Base-by-base conservation (phyloP, 2,113 vertebrate species). In the Noctilio leporinus region DNA sequence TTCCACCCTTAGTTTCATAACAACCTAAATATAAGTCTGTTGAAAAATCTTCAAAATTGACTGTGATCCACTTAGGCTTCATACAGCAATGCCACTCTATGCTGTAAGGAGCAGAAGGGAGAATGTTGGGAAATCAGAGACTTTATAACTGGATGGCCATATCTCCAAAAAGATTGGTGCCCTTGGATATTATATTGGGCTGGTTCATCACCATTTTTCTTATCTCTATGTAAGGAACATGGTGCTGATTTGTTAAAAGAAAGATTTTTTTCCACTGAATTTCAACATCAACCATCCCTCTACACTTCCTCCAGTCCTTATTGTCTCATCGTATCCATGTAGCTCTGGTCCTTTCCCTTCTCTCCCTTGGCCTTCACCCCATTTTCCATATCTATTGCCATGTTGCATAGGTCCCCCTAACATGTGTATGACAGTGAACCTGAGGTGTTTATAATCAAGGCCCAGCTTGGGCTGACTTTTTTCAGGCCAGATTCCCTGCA, bases 11-110 rank as follows among this genome's bases (percentile, higher is more conserved):
- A 14, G 57, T 87, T 95, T 84, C 38, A 83, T 65, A 93, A 64
- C 33, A 69, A 10, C 35, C 40, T 26, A 65, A 10, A 86, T 17
- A 26, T 47, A 94, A 95, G 83, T 24, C 1, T 55, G 89, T 91
- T 87, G 89, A 86, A 76, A 96, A 84, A 96, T 57, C 65, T 62
- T 92, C 75, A 57, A 89, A 95, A 77, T 86, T 65, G 87, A 69
- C 26, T 92, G 90, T n/a, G 17, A 35, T 87, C 81, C 65, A 72
- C 38, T 81, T 65, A 47, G 43, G 57, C 69, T 93, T 84, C 53
- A 67, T 92, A 84, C 89, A 95, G 92, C 53, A 55, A 9, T 1
- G 15, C 81, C 65, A 22, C 14, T 76, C 30, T 40, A 20, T 15
- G 10, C 35, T 64, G 28, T 38, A 33, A 95, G 69, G 70, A 64